Base-by-base conservation (phyloP, 1,140 invertebrate species). In the Cotesia vestalis region DNA sequence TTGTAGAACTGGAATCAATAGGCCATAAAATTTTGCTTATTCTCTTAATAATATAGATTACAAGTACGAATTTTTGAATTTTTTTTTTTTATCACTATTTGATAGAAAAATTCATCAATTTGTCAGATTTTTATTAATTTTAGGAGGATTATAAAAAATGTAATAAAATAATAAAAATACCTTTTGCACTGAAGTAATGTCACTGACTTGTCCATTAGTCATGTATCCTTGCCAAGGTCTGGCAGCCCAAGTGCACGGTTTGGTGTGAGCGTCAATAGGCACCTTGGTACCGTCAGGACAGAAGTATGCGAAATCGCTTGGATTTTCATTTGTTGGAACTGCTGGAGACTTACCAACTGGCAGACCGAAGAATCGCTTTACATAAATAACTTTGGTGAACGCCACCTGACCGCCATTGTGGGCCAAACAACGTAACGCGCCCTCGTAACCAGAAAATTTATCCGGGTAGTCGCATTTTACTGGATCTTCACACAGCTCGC, bases 311-410 rank as follows among this genome's bases (percentile, higher is more conserved):
- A 88, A 94, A 1, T 92, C 86, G 12, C 86, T 86, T 0, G 91
- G 88, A 74, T 92, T 89, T 77, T 89, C 88, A 6, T 84, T 75
- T 3, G 87, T 87, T 4, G 78, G 78, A 3, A 81, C 78, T 0
- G 88, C 88, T 20, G 88, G 85, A 0, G 81, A 86, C 4, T 84
- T 87, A 12, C 89, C 89, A 61, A 90, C 90, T 80, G 87, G 92
- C 69, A 90, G 87, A 3, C 90, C 90, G 80, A 94, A 94, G 86
- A 94, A 94, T 78, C 92, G 90, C 72, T 90, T 89, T 1, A 95
- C 92, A 69, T 89, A 94, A 72, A 93, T 92, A 69, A 95, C 91
- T 82, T 95, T 94, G 1, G 94, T 92, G 85, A 95, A 96, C 3
- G 94, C 95, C 1, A 96, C 90, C 71, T 96, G 90, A 1, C 94